Evolutionary conservation across 2,888 invertebrate species (phyloP).

Genomic region (Agonopterix alstromeriana): DNA sequence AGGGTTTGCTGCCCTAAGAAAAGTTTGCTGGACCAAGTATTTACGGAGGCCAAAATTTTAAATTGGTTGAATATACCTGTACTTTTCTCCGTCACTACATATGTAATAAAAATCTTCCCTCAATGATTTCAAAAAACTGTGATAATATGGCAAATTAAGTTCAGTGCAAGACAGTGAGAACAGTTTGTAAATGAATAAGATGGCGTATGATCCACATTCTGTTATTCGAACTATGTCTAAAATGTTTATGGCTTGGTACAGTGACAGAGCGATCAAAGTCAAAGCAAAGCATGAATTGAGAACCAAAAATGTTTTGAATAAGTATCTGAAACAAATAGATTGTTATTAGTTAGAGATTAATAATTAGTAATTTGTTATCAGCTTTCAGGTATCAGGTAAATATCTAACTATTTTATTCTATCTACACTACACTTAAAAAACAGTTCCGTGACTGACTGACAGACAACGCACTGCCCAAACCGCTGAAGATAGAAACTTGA

Average conservation of each 20-base stretch:
- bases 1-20: too few relatives aligned
- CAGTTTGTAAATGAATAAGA: constrained; percentile 35
- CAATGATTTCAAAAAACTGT: constrained; percentile 27
- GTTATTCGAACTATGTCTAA: constrained; percentile 29
- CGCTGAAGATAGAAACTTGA: too few relatives aligned
- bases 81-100: constrained; percentile 29
- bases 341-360: too few relatives aligned
- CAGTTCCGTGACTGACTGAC: too few relatives aligned
- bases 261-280: constrained; percentile 10
- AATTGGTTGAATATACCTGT: constrained; percentile 24
- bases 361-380: too few relatives aligned
- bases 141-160: constrained; percentile 27
- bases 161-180: constrained; percentile 30
- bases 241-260: constrained; percentile 23
- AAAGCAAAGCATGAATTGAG: constrained; percentile 10
- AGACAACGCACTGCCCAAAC: too few relatives aligned
- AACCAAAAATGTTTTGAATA: not conserved
- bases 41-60: too few relatives aligned
- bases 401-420: too few relatives aligned
- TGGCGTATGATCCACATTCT: constrained; percentile 35
- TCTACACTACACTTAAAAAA: too few relatives aligned
- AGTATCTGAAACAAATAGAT: too few relatives aligned
- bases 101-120: constrained; percentile 40
- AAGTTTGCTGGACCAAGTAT: too few relatives aligned
- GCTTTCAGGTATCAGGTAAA: too few relatives aligned